A percentile compares a stretch with the other conserved stretches of the same genome.
Conservation (phyloP, 2,888 invertebrate species). For the Mamestra brassicae region DNA sequence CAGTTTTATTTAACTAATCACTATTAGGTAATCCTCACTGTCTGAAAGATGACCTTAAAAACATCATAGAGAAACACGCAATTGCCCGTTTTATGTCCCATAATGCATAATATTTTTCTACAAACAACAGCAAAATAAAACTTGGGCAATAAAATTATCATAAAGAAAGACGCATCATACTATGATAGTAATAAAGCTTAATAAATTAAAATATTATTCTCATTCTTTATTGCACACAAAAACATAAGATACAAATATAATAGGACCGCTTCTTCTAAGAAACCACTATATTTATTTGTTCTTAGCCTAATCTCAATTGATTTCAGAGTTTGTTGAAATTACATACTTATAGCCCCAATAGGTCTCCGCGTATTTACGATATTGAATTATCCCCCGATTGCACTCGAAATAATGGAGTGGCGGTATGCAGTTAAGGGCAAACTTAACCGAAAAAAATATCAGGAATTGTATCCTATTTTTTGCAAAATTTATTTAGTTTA, state of each 20-base stretch:
- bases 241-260: too few species aligned
- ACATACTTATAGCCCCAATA: neutral
- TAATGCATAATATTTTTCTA: slow-evolving; percentile 8
- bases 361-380: slow-evolving; percentile 23
- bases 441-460: slow-evolving; percentile 21
- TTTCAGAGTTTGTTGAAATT: slow-evolving; percentile 28
- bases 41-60: neutral
- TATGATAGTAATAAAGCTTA: neutral
- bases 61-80: slow-evolving; percentile 7
- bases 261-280: neutral
- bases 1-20: neutral
- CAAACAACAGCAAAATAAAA: slow-evolving; percentile 29
- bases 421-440: slow-evolving; percentile 19
- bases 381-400: slow-evolving; percentile 23
- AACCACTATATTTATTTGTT: slow-evolving; percentile 4
- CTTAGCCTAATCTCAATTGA: slow-evolving; percentile 6
- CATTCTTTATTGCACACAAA: too few species aligned
- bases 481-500: neutral
- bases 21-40: neutral
- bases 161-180: slow-evolving; percentile 29
- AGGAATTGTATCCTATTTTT: slow-evolving; percentile 11
- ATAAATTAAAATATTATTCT: neutral
- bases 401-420: slow-evolving; percentile 39
- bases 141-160: slow-evolving; percentile 34
- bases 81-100: slow-evolving; percentile 21